Evolutionary conservation across 2,888 invertebrate species (phyloP).

Genomic region (Cenopis cana): DNA sequence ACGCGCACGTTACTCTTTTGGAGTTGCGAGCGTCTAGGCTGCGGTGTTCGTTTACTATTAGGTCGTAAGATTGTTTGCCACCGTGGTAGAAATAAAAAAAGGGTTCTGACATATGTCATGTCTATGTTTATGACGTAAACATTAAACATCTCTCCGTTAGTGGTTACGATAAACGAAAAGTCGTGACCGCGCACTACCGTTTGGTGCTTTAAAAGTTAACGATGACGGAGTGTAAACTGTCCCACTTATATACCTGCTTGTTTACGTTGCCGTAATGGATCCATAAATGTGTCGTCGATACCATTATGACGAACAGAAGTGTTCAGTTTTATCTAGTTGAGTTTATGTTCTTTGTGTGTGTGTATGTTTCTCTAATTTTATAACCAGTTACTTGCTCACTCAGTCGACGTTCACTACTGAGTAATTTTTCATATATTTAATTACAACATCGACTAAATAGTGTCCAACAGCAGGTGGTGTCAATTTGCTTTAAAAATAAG

Average conservation of each 20-base stretch:
- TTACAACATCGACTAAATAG: too few species aligned
- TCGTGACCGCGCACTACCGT: conserved; percentile 22
- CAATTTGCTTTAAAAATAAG: too few species aligned
- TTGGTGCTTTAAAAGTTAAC: conserved; percentile 22
- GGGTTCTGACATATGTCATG: neutral
- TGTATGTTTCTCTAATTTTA: too few species aligned
- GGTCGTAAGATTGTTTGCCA: too few species aligned
- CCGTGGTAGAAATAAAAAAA: too few species aligned
- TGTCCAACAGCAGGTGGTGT: too few species aligned
- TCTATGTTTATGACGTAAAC: conserved; percentile 1
- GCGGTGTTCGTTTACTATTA: too few species aligned
- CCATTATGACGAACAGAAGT: conserved; percentile 6
- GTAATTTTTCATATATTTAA: too few species aligned
- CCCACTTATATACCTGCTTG: conserved; percentile 22
- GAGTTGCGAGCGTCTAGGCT: too few species aligned
- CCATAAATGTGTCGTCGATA: conserved; percentile 30
- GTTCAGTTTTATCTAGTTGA: neutral
- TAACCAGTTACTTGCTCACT: too few species aligned
- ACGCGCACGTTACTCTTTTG: too few species aligned
- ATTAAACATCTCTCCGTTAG: conserved; percentile 5
- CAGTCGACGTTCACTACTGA: too few species aligned
- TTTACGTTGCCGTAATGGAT: conserved; percentile 25
- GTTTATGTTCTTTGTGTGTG: neutral
- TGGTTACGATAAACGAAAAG: conserved; percentile 7
- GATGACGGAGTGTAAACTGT: conserved; percentile 32